A percentile compares a stretch with the other conserved stretches of the same genome.
Evolutionary conservation across 2,888 invertebrate genomes (phyloP).

Genomic region (Theristus sp.): DNA sequence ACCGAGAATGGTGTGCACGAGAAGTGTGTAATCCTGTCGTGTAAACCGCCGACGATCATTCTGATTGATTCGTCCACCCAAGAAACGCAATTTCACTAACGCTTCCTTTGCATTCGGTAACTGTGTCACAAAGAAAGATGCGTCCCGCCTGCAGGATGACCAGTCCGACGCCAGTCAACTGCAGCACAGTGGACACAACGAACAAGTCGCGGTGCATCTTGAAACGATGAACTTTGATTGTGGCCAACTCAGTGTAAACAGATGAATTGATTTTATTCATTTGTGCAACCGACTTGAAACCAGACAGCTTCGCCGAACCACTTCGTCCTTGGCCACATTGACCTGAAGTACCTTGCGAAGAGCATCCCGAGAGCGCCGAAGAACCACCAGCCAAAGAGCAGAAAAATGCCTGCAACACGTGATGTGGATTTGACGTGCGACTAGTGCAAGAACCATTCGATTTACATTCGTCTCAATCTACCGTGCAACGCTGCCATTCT

Average conservation of each 20-base stretch:
- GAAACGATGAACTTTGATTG: background rate
- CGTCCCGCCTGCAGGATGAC: background rate
- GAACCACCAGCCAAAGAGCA: slow-evolving; percentile 6
- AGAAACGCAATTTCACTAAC: no score
- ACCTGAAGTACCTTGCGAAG: slow-evolving; percentile 4
- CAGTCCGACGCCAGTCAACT: background rate
- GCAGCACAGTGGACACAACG: background rate
- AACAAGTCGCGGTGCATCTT: slow-evolving; percentile 3
- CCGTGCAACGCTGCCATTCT: background rate
- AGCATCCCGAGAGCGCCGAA: slow-evolving; percentile 2
- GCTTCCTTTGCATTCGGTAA: background rate
- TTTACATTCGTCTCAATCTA: background rate
- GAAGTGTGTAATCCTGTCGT: background rate
- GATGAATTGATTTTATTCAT: no score
- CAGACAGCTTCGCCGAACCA: background rate
- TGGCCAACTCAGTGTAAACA: no score
- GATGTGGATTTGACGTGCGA: background rate
- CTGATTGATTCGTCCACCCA: no score
- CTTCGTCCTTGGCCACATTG: slow-evolving; percentile 1
- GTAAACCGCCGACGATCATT: background rate
- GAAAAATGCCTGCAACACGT: slow-evolving; percentile 3
- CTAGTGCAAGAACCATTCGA: background rate
- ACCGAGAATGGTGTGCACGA: slow-evolving; percentile 1
- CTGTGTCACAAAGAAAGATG: background rate
- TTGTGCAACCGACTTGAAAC: slow-evolving; percentile 6